Evolutionary conservation across 1,140 invertebrate species (phyloP), one percentile per base, ranked within the genome.

Genomic region (Brachionus manjavacas): DNA sequence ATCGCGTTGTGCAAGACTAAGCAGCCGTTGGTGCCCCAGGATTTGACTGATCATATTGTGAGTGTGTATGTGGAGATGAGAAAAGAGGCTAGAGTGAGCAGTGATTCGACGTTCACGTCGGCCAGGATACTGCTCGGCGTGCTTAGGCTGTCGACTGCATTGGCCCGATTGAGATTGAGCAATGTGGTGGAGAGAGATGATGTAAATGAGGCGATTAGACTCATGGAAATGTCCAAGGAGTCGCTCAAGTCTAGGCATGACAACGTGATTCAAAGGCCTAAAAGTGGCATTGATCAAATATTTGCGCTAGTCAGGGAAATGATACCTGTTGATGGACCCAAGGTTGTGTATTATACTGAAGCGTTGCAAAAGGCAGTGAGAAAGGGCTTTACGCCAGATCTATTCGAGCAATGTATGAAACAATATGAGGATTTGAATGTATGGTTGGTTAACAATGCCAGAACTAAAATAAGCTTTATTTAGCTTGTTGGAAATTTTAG

Each of bases 401-500:
- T 96, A 89, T 92, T 98, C 84, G 93, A 96, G 84, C 92, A 94
- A 28, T 96, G 95, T 87, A 94, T 98, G 86, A 94, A 96, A 86
- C 93, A 96, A 87, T 98, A 98, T 87, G 96, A 98, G 89, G 93
- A 94, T 86, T 91, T 97, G 3, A 97, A 98, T 88, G 93, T 98
- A 0, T 98, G 96, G 96, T 94, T 95, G 88, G 92, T 98, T 66
- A 98, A 97, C 90, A 35, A 68, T 55, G 43, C 41, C 9, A 55
- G 72, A 39, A 85, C 85, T 1, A 79, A 78, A 41, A 84, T 85
- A 16, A 55, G 25, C 14, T 43, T 85, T 39, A 81, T 85, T 14
- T 83, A 20, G n/a, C 16, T 4, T 20, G 16, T 60, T 25, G 12
- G 25, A 60, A 60, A 60, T 60, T 60, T 60, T 60, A 60, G 9